A percentile compares a stretch with the other conserved stretches of the same genome.
Conservation (phyloP, 1,140 invertebrate species). For the Nylanderia fulva region DNA sequence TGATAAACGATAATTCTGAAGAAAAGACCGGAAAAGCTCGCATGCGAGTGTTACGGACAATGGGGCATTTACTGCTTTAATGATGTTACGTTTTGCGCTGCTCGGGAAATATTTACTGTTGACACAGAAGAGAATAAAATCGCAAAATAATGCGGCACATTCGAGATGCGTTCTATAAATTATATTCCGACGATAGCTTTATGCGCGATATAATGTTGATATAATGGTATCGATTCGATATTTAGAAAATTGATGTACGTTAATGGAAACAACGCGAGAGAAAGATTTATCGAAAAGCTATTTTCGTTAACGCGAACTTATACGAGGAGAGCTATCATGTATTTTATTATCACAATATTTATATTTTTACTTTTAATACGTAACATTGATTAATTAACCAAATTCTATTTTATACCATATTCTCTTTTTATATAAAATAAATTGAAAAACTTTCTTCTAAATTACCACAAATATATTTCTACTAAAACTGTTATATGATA, state of each 20-base stretch:
- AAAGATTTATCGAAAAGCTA: slow-evolving; percentile 3
- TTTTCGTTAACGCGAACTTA: not conserved
- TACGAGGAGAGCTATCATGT: not conserved
- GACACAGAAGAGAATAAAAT: slow-evolving; percentile 21
- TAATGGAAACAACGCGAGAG: not conserved
- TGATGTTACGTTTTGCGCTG: not conserved
- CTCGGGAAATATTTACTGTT: slow-evolving; percentile 11
- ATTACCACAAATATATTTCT: not conserved
- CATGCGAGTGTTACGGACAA: not conserved
- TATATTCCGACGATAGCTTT: not conserved
- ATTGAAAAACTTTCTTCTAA: not conserved
- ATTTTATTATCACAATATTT: slow-evolving; percentile 19
- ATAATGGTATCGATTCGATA: not conserved
- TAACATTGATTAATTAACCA: not conserved
- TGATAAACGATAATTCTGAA: slow-evolving; percentile 34
- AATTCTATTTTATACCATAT: not conserved
- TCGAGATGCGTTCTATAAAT: slow-evolving; percentile 9
- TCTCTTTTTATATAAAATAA: not conserved
- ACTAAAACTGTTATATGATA: not conserved
- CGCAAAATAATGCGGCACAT: slow-evolving; percentile 16
- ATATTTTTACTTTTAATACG: not conserved
- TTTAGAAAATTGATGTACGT: slow-evolving; percentile 35
- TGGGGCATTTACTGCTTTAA: slow-evolving; percentile 29
- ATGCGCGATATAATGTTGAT: slow-evolving; percentile 16
- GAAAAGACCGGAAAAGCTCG: not conserved